Conservation (phyloP, 2,113 vertebrate species). For the Scatophagus argus region DNA sequence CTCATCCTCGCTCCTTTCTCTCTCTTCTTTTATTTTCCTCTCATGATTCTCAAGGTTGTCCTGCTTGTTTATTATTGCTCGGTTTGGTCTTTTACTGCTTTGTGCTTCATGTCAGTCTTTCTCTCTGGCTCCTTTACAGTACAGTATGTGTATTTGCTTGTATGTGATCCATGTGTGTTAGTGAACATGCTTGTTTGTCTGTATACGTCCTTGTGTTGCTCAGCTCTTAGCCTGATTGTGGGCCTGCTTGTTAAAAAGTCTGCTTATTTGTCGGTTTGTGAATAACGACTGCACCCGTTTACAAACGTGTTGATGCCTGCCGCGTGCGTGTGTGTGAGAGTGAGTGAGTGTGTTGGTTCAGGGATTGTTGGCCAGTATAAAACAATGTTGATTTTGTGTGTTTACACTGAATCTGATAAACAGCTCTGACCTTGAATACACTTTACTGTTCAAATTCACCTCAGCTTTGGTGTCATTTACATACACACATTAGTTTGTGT, state of each 20-base stretch:
- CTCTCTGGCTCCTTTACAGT: slow-evolving; percentile 6
- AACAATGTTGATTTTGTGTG: slow-evolving; percentile 52
- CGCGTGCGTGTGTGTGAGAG: neutral
- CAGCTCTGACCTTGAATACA: slow-evolving; percentile 79
- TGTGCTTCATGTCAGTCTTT: slow-evolving; percentile 1
- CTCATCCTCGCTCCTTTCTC: neutral
- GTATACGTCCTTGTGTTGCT: neutral
- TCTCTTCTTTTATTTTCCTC: slow-evolving; percentile 27
- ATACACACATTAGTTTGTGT: slow-evolving; percentile 30
- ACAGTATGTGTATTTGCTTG: neutral
- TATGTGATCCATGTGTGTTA: slow-evolving; percentile 12
- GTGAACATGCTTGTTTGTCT: too few relatives aligned
- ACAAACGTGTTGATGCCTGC: slow-evolving; percentile 13
- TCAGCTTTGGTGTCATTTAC: slow-evolving; percentile 53
- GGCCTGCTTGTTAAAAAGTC: slow-evolving; percentile 7
- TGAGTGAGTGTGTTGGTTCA: slow-evolving; percentile 31
- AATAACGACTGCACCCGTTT: slow-evolving; percentile 36
- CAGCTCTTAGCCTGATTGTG: neutral
- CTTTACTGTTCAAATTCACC: slow-evolving; percentile 72
- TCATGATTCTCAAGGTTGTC: slow-evolving; percentile 52
- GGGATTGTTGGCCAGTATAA: slow-evolving; percentile 48
- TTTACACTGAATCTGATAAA: slow-evolving; percentile 63
- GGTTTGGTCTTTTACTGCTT: slow-evolving; percentile 34
- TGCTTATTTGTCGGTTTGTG: slow-evolving; percentile 14
- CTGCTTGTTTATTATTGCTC: slow-evolving; percentile 43